Base-by-base conservation (phyloP, 2,113 vertebrate species). In the Solea senegalensis region DNA sequence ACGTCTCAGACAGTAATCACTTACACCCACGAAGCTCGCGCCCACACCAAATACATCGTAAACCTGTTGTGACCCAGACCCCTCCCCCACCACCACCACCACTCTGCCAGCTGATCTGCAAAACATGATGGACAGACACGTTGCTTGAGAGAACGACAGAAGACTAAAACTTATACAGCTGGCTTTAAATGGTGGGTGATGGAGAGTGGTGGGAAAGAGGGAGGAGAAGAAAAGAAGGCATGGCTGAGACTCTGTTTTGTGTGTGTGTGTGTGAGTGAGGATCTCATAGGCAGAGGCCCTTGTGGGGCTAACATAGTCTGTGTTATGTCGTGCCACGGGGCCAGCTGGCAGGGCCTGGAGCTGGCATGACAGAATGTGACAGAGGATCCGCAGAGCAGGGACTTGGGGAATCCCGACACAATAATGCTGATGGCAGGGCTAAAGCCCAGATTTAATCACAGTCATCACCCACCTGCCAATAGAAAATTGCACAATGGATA, bases 291-390 rank as follows among this genome's bases (percentile, higher is more conserved):
- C 14, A 44, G 69, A 70, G 84, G 63, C 80, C 74, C 76, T 69
- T 60, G 70, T 57, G 73, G 74, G 76, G 67, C 59, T 67, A 84
- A 74, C 74, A 73, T 83, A 84, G 81, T 80, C 84, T 80, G 80
- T 80, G 86, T 82, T 88, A 81, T 87, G 87, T 84, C 78, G 62
- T 88, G 82, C 83, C 78, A 81, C 59, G 13, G 76, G 82, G 85
- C 88, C 92, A 92, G 90, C 92, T 93, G 92, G 90, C 91, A 89
- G 84, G 82, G 84, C 61, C 77, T 78, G 81, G 82, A 89, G 86
- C 87, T 92, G 92, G 91, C 91, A 91, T 89, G 89, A 89, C 90
- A 92, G 90, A 92, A 92, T 92, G 92, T 91, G 91, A 91, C 92
- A 93, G 90, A 89, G 80, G 89, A 94, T 93, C 79, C 76, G 76